Evolutionary conservation across 2,888 invertebrate genomes (phyloP).

Genomic region (Belgica antarctica): DNA sequence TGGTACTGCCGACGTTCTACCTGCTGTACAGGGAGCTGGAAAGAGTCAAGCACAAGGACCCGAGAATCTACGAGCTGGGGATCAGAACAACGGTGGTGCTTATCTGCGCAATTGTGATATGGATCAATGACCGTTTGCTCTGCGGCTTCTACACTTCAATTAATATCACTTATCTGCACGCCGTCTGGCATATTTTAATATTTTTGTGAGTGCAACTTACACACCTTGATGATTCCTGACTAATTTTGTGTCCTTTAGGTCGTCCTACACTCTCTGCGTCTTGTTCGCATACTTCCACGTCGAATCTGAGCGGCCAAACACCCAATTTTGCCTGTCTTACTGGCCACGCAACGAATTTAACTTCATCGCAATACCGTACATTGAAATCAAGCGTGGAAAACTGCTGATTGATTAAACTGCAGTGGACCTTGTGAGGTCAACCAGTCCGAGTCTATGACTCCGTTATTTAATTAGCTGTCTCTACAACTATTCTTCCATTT

Average conservation of each 20-base stretch:
- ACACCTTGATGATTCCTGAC: too few species aligned
- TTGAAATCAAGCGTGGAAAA: slow-evolving; percentile 62
- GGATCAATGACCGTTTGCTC: slow-evolving; percentile 75
- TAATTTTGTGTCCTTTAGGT: slow-evolving; percentile 48
- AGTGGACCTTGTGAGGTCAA: too few species aligned
- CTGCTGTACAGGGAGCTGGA: slow-evolving; percentile 67
- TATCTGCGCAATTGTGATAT: slow-evolving; percentile 67
- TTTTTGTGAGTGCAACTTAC: slow-evolving; percentile 59
- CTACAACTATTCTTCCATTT: too few species aligned
- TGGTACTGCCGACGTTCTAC: slow-evolving; percentile 67
- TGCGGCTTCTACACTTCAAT: slow-evolving; percentile 76
- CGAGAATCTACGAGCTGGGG: slow-evolving; percentile 59
- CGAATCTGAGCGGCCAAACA: slow-evolving; percentile 68
- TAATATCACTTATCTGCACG: slow-evolving; percentile 79
- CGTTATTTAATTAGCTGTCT: too few species aligned
- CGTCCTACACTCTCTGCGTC: slow-evolving; percentile 73
- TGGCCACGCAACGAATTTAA: slow-evolving; percentile 73
- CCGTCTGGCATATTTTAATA: slow-evolving; percentile 78
- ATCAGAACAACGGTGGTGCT: slow-evolving; percentile 49
- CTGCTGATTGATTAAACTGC: neutral
- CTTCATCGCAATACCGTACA: slow-evolving; percentile 65
- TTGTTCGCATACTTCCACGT: slow-evolving; percentile 78
- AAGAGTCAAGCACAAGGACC: slow-evolving; percentile 43
- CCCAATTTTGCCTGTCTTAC: slow-evolving; percentile 67
- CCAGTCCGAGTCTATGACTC: too few species aligned